Evolutionary conservation across 53 echinoderm and acorn worm genomes (phyloP).

Genomic region (Temnopleurus reevesii): DNA sequence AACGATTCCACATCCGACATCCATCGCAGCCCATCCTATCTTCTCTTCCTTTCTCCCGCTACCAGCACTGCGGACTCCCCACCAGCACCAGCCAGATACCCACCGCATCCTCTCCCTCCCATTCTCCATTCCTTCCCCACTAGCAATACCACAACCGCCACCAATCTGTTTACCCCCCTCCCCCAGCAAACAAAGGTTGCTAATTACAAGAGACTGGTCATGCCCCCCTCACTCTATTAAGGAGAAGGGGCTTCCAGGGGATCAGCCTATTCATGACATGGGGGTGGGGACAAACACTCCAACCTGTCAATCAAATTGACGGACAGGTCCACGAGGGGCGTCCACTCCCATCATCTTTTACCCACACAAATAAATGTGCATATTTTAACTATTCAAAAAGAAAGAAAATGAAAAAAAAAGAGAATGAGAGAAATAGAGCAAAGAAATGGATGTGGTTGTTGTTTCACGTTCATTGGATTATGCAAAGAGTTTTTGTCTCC

Average conservation of each 20-base stretch:
- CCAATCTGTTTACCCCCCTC: conserved; percentile 50
- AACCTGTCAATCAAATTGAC: conserved; percentile 24
- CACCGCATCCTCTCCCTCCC: background rate
- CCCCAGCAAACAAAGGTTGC: conserved; percentile 46
- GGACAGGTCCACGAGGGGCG: conserved; percentile 24
- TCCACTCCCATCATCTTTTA: conserved; percentile 1
- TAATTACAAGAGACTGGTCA: conserved; percentile 39
- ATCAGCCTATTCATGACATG: conserved; percentile 39
- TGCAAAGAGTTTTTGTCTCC: no score
- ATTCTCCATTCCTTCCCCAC: background rate
- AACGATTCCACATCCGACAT: no score
- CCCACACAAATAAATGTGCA: background rate
- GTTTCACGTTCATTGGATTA: no score
- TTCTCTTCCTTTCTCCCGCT: background rate
- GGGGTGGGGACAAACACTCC: conserved; percentile 54
- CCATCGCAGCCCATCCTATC: background rate
- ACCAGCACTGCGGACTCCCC: background rate
- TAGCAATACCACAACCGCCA: background rate
- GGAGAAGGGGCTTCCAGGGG: conserved; percentile 18
- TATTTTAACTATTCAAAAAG: no score
- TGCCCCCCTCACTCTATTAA: background rate
- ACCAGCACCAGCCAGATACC: background rate
- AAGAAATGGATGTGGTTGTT: no score
- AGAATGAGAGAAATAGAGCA: no score
- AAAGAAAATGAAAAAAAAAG: no score